Percentiles rank a stretch among this genome's conserved stretches.
Evolutionary conservation across 2,113 vertebrate species (phyloP).

Genomic region (Mustelus asterias): DNA sequence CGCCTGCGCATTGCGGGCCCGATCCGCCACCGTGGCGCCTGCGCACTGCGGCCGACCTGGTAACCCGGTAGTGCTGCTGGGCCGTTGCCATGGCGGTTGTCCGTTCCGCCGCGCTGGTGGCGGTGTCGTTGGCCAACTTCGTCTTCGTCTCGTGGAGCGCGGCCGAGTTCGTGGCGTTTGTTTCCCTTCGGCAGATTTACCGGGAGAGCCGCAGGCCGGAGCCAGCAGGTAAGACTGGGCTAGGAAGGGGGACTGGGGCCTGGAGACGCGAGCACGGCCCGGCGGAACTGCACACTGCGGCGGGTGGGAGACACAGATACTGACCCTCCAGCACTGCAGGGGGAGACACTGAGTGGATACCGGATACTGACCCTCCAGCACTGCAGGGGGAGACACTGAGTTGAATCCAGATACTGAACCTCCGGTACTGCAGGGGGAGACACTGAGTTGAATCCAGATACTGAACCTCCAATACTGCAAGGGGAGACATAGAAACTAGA

Average conservation of each 20-base stretch:
- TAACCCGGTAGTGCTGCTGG: background rate
- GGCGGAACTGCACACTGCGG: background rate
- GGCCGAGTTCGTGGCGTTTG: conserved; percentile 61
- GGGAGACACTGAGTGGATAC: too few relatives aligned
- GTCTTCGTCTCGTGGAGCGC: conserved; percentile 62
- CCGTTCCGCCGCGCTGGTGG: conserved; percentile 40
- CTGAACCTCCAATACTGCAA: background rate
- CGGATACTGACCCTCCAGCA: too few relatives aligned
- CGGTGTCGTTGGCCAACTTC: conserved; percentile 52
- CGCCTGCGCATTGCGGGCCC: too few relatives aligned
- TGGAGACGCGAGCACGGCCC: background rate
- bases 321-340: background rate
- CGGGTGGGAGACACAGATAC: background rate
- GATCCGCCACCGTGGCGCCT: too few relatives aligned
- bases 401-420: too few relatives aligned
- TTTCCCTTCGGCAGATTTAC: conserved; percentile 66
- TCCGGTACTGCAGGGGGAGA: background rate
- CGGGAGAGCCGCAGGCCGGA: conserved; percentile 63
- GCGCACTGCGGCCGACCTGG: too few relatives aligned
- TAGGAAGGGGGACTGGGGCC: conserved; percentile 41
- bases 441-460: background rate
- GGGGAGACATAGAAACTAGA: background rate
- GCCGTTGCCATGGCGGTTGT: background rate
- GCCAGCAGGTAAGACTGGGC: background rate
- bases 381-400: too few relatives aligned